Conservation (phyloP, 2,888 invertebrate genomes). For the Fabriciana adippe region DNA sequence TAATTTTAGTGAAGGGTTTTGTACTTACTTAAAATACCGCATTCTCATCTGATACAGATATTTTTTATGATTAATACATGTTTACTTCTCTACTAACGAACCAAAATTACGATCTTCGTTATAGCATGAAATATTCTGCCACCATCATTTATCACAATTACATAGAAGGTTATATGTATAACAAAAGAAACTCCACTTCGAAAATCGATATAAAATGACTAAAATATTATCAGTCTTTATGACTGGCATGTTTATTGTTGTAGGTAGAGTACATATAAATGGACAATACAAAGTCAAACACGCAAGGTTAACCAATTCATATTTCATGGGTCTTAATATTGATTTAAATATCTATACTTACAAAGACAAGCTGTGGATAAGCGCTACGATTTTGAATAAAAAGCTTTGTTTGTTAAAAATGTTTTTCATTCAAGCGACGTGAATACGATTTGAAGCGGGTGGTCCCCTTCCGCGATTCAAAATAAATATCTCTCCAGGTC, state of each 20-base stretch:
- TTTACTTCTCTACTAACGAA: too few relatives aligned
- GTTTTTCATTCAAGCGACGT: background rate
- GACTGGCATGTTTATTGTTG: conserved; percentile 12
- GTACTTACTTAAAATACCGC: too few relatives aligned
- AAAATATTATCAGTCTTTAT: conserved; percentile 5
- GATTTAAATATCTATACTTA: background rate
- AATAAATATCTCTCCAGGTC: background rate
- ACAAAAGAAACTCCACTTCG: background rate
- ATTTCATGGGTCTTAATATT: background rate
- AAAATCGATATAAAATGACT: conserved; percentile 14
- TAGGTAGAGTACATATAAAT: background rate
- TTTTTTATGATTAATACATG: too few relatives aligned
- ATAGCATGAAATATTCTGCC: too few relatives aligned
- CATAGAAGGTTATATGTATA: conserved; percentile 1
- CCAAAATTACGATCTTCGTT: too few relatives aligned
- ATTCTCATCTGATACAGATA: too few relatives aligned
- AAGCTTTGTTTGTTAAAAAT: conserved; percentile 4
- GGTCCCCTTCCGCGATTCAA: background rate
- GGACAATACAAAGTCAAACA: conserved; percentile 5
- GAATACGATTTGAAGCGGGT: conserved; percentile 3
- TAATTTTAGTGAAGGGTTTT: too few relatives aligned
- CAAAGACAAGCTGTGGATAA: background rate
- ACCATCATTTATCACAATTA: background rate
- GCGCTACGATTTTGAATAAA: background rate
- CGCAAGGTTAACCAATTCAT: background rate